A percentile compares a stretch with the other conserved stretches of the same genome.
Evolutionary conservation across 1,140 invertebrate species (phyloP).

Genomic region (Wasmannia auropunctata): DNA sequence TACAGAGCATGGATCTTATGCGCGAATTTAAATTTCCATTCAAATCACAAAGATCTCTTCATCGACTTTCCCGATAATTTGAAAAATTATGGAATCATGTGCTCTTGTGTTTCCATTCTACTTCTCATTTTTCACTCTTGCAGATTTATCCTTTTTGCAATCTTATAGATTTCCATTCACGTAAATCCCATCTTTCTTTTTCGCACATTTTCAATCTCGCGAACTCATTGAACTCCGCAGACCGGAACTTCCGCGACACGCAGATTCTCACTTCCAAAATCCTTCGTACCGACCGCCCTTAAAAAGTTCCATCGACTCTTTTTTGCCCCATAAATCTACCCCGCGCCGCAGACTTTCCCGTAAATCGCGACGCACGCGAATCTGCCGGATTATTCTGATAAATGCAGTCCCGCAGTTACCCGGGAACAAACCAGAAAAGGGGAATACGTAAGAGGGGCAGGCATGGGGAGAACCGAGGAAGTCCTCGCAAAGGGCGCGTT

Average conservation of each 20-base stretch:
- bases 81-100: not conserved
- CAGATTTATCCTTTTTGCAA: not conserved
- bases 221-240: conserved; percentile 1
- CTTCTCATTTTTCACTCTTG: not conserved
- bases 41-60: not conserved
- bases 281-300: not conserved
- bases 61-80: not conserved
- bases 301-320: conserved; percentile 38
- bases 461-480: not conserved
- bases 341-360: not conserved
- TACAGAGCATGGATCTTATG: too few species aligned
- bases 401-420: conserved; percentile 45
- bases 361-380: conserved; percentile 40
- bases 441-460: not conserved
- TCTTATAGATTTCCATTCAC: not conserved
- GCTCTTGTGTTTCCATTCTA: not conserved
- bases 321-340: conserved; percentile 33
- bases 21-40: not conserved
- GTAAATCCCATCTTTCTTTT: conserved; percentile 7
- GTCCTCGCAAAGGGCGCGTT: conserved; percentile 62
- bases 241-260: conserved; percentile 13
- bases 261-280: conserved; percentile 35
- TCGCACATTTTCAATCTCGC: conserved; percentile 28
- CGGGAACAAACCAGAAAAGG: not conserved
- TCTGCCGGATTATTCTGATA: conserved; percentile 52